Percentiles rank a stretch among this genome's conserved stretches.
Evolutionary conservation across 2,888 invertebrate species (phyloP).

Genomic region (Nudaria mundana): DNA sequence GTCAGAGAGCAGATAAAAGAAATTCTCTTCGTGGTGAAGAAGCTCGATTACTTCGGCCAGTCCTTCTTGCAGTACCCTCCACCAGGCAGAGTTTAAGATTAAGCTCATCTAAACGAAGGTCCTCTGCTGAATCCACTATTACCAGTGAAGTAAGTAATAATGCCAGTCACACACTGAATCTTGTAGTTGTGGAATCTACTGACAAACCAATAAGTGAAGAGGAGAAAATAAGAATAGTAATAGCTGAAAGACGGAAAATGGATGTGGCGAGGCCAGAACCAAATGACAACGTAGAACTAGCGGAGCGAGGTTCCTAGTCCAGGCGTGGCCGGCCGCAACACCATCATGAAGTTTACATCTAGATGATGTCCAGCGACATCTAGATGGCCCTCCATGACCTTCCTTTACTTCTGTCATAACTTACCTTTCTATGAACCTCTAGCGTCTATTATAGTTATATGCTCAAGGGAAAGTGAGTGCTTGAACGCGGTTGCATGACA

Average conservation of each 20-base stretch:
- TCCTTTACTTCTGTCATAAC: slow-evolving; percentile 5
- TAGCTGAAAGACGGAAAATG: slow-evolving; percentile 81
- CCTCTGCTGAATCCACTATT: slow-evolving; percentile 57
- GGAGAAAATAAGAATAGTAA: slow-evolving; percentile 82
- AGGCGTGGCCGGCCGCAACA: slow-evolving; percentile 78
- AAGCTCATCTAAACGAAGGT: slow-evolving; percentile 47
- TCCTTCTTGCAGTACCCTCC: slow-evolving; percentile 64
- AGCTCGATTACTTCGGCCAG: slow-evolving; percentile 66
- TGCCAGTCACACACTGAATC: slow-evolving; percentile 34
- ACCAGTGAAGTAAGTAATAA: slow-evolving; percentile 51
- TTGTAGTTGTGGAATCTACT: slow-evolving; percentile 39
- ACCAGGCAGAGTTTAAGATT: slow-evolving; percentile 54
- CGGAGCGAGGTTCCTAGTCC: slow-evolving; percentile 76
- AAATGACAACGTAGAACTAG: slow-evolving; percentile 64
- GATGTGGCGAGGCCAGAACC: slow-evolving; percentile 67
- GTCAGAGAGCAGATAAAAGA: slow-evolving; percentile 66
- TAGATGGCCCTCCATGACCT: slow-evolving; percentile 29
- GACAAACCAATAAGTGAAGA: slow-evolving; percentile 62
- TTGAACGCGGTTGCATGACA: slow-evolving; percentile 69
- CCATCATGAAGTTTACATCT: slow-evolving; percentile 77
- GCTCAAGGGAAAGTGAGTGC: slow-evolving; percentile 56
- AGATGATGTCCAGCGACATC: slow-evolving; percentile 38
- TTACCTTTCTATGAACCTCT: slow-evolving; percentile 24
- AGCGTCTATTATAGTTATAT: slow-evolving; percentile 43
- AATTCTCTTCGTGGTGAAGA: slow-evolving; percentile 72